Base-by-base conservation (phyloP, 2,888 invertebrate genomes). In the Drosophila neonasuta region DNA sequence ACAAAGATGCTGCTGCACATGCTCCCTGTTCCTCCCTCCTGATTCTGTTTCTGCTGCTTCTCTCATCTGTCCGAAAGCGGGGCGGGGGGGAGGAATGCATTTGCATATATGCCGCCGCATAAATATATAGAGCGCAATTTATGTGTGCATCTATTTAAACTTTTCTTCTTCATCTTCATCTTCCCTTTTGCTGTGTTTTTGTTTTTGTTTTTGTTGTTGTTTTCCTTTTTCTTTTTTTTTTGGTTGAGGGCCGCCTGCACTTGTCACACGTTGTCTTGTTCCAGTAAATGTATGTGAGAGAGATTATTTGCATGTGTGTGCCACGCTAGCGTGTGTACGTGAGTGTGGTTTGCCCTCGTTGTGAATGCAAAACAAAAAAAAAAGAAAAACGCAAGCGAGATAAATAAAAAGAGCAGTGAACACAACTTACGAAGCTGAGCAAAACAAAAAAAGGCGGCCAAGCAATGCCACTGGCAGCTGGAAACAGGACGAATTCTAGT, bases 71-170 rank as follows among this genome's bases (percentile, higher is more conserved):
- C 60, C 24, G 44, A 45, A 55, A 39, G 49, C 36, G 49, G 39
- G 57, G 44, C 41, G 41, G 42, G 41, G 44, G 34, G 42, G 57
- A 11, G 41, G 34, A 44, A 60, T 41, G 51, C 54, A 81, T 81
- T 81, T 79, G 76, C 79, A 81, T 73, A 81, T 79, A 74, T 79
- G 79, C 71, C 74, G 68, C 63, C 64, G 65, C 71, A 82, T 85
- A 85, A 85, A 85, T 81, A 80, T 79, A 79, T 72, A 68, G 79
- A 82, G 67, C 71, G 74, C 71, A 85, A 80, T 80, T 82, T 80
- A 81, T 80, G 82, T 84, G 63, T 80, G 85, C 85, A 80, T 85
- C 79, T 85, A 77, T 71, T 80, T 79, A 84, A 75, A 68, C 60
- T 70, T 68, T 50, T 69, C 54, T 44, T 44, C 54, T 20, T 30